Evolutionary conservation across 2,888 invertebrate species (phyloP), one percentile per base, ranked within the genome.

Genomic region (Rhagonycha fulva): DNA sequence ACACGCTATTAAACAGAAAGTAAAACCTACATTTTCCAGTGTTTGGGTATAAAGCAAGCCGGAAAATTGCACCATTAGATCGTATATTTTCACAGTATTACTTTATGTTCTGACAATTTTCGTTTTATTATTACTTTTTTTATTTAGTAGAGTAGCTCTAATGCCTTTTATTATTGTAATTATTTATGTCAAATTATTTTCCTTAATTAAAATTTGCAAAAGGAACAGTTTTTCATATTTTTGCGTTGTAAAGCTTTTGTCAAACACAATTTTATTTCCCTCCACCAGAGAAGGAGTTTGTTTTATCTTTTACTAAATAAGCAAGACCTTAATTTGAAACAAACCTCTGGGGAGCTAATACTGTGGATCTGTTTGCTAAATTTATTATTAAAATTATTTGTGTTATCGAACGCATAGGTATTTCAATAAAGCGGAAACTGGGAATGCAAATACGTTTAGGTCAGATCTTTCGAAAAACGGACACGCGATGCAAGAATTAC

Each of bases 51-150:
- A 66, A 66, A 19, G 24, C 63, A 66, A 66, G 63, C 63, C 63
- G 26, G 47, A 66, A 26, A 66, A 66, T 66, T 66, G 63, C 63
- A 66, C 63, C 63, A 66, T 66, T 66, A 66, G 63, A 66, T 66
- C 63, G 63, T 66, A 66, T 66, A 66, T 66, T 66, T 66, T 66
- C 63, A 66, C 63, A 66, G 26, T 66, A 66, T 66, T 66, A 66
- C 63, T 66, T 66, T 66, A 66, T 66, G 63, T 66, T 66, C 63
- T 66, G 63, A 66, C 63, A 66, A 66, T 66, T 66, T 66, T 66
- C 63, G 24, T 66, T 66, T 66, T 66, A 66, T 66, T 66, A 66
- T 66, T 66, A 26, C 63, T 12, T 24, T 66, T 66, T 66, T 66
- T 66, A 66, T 26, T 66, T 66, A 66, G 24, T 66, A 23, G 63